These are phyloP conservation scores for Incurvaria masculella DNA, from an alignment of 2,888 invertebrate genomes.

Conservation along the genomic window DNA sequence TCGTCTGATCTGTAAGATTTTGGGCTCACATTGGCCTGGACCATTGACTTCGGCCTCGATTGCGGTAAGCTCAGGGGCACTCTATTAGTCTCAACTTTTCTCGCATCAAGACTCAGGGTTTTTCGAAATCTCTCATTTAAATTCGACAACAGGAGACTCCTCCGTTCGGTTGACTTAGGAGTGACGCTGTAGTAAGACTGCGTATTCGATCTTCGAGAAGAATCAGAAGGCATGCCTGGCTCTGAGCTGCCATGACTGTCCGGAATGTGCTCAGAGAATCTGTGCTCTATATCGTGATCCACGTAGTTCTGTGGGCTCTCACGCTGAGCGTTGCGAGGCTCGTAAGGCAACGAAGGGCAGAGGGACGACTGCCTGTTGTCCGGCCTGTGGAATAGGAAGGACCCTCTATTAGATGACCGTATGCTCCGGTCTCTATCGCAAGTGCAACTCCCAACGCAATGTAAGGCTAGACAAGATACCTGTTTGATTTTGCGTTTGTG, in stretches of 20 bases:
- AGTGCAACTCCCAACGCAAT: constrained; percentile 37
- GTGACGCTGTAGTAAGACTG: constrained; percentile 37
- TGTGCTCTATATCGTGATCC: constrained; percentile 48
- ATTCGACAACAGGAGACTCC: constrained; percentile 42
- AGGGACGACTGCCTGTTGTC: constrained; percentile 33
- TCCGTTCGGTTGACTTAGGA: constrained; percentile 44
- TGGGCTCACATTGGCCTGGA: constrained; percentile 41
- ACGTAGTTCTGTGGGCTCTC: constrained; percentile 31
- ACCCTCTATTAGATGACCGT: constrained; percentile 37
- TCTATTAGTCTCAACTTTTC: constrained; percentile 42
- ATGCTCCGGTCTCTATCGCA: constrained; percentile 33
- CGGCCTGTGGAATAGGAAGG: constrained; percentile 44
- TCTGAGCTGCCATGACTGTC: constrained; percentile 32
- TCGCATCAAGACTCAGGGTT: constrained; percentile 48
- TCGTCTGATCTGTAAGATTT: constrained; percentile 34
- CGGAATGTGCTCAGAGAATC: constrained; percentile 47
- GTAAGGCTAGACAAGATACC: constrained; percentile 30
- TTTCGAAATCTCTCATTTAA: constrained; percentile 49
- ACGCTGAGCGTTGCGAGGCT: constrained; percentile 16
- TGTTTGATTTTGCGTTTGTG: constrained; percentile 1
- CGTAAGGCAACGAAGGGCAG: constrained; percentile 33
- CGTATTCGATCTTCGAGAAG: constrained; percentile 1
- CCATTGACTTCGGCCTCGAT: constrained; percentile 44
- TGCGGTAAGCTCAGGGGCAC: constrained; percentile 34
- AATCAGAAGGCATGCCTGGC: constrained; percentile 28